Base-by-base conservation (phyloP, 2,888 invertebrate genomes). In the Drosophila mercatorum region DNA sequence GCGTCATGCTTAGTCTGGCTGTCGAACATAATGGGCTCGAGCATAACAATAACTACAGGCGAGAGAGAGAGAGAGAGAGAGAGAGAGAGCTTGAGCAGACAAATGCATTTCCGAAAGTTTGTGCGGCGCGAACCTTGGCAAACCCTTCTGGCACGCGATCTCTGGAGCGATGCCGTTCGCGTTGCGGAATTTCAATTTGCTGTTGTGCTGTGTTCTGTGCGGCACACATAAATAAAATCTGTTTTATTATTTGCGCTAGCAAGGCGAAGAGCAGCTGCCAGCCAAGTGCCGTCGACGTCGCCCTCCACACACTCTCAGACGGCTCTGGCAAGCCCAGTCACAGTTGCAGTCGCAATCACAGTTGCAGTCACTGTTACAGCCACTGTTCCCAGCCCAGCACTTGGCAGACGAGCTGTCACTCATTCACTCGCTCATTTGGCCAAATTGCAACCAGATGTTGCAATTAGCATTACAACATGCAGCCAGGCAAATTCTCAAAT, bases 211-310 rank as follows among this genome's bases (percentile, higher is more conserved):
- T 80, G 78, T 74, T 78, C 73, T 75, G 73, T 80, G 80, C 75
- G 75, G 80, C 80, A 77, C 80, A 77, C 80, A 88, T 85, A 85
- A 85, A 85, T 85, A 88, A 85, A 88, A 88, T 83, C 81, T 71
- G 75, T 83, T 88, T 83, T 85, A 85, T 88, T 87, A 76, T 82
- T 82, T 69, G 62, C 52, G 56, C 55, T 55, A 70, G 8, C 43
- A 41, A 11, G 4, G 7, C 22, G 22, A 3, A 31, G 60, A 68
- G 68, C 63, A 61, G 81, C 75, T 78, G 84, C 80, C 83, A 81
- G 84, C 80, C 83, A 81, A 86, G 60, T 67, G 52, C 66, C 69
- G 53, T 40, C 26, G 7, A 22, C 22, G 22, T 2, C 22, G 28
- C 34, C 34, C 34, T 10, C 68, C 28, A 7, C 46, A 5, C 6